phyloP scores from a whole-genome alignment of 2,888 invertebrate species.

The Diloba caeruleocephala region DNA sequence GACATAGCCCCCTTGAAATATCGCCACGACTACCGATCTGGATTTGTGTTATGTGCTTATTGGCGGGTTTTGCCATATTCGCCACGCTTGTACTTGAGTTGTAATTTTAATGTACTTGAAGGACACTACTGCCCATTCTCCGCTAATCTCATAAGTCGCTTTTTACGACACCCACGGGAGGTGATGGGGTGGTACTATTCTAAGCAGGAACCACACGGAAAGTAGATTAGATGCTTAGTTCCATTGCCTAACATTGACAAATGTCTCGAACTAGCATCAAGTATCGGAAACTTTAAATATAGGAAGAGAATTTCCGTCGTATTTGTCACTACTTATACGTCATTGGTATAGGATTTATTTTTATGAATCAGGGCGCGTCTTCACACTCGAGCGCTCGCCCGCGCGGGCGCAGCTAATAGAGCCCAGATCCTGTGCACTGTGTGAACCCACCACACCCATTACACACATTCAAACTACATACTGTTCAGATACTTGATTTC shows the following conservation, averaged over 20 bases:
- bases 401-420: conserved; percentile 84
- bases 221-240: not conserved
- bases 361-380: conserved; percentile 74
- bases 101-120: too few relatives aligned
- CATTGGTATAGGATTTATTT: conserved; percentile 56
- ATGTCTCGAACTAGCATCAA: conserved; percentile 2
- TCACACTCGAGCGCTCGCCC: conserved; percentile 75
- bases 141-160: too few relatives aligned
- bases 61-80: too few relatives aligned
- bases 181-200: too few relatives aligned
- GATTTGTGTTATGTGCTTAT: too few relatives aligned
- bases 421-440: conserved; percentile 86
- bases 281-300: conserved; percentile 19
- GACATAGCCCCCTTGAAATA: too few relatives aligned
- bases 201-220: too few relatives aligned
- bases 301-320: conserved; percentile 23
- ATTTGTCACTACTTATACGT: conserved; percentile 32
- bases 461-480: conserved; percentile 34
- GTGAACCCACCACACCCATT: conserved; percentile 75
- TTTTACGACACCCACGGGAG: too few relatives aligned
- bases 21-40: too few relatives aligned
- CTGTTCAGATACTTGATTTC: conserved; percentile 19
- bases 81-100: too few relatives aligned
- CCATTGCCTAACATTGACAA: conserved; percentile 9
- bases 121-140: too few relatives aligned